Evolutionary conservation across 2,797 vertebrate genomes (phyloP), one percentile per base, ranked within the genome.

Genomic region (Lacerta agilis): DNA sequence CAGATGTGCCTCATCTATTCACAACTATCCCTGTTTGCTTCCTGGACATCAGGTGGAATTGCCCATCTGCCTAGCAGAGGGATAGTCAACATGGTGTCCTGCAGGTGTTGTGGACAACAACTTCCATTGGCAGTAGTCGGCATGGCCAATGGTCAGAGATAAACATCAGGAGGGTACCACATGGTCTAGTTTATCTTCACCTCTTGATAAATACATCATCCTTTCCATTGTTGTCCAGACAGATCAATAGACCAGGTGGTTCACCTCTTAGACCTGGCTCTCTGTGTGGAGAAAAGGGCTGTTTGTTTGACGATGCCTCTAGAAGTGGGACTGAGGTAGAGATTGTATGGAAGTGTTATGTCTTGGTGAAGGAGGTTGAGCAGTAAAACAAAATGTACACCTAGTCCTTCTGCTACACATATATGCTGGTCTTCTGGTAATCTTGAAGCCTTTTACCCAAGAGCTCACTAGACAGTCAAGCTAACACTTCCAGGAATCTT

Each of bases 401-500:
- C 29, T 55, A 27, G 49, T 71, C 36, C 38, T 49, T 80, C 55
- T 93, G 92, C 90, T 94, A 90, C 88, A 49, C 1, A 1, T 79
- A 90, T 0, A 8, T 91, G 88, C 90, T 94, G 91, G 91, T 94
- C 90, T 92, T 94, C 94, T 93, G 55, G 38, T 72, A 72, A 72
- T 45, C 89, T 92, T 86, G 92, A 83, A 86, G 94, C 58, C 76
- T 0, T 1, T 90, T 89, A 33, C 75, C 80, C 67, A 72, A 2
- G 38, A 66, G 79, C 94, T 93, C 92, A 92, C 90, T 5, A 86
- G 92, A 89, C 92, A 93, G 90, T 89, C 91, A 92, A 90, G 89
- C 93, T 96, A 94, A 95, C 94, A 95, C 93, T 93, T 96, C 93
- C 94, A 55, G 95, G 94, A 95, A 94, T 91, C 89, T 29, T 80